phyloP scores from a whole-genome alignment of 2,888 invertebrate species.

The Stenurella melanura region DNA sequence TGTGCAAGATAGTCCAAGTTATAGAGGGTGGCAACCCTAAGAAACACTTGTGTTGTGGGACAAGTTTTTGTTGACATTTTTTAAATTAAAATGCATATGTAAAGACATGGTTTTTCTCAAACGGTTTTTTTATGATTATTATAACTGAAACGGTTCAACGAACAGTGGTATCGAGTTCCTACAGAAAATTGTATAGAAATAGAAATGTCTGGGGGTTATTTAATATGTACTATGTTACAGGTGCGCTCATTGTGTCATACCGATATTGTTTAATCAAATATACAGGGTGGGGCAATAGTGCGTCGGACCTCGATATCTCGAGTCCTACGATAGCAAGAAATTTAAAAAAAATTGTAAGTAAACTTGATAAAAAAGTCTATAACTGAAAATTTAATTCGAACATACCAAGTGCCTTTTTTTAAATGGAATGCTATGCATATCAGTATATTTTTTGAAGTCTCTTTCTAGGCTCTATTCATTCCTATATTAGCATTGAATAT shows the following conservation, averaged over 20 bases:
- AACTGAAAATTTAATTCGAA: too few relatives aligned
- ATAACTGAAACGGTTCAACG: slow-evolving; percentile 21
- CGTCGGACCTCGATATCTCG: too few relatives aligned
- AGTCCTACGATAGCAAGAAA: too few relatives aligned
- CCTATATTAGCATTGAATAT: too few relatives aligned
- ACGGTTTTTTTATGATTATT: slow-evolving; percentile 26
- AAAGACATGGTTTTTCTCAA: slow-evolving; percentile 8
- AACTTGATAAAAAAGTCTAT: too few relatives aligned
- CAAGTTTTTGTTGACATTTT: slow-evolving; percentile 54
- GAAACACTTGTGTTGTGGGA: slow-evolving; percentile 63
- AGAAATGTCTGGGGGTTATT: slow-evolving; percentile 7
- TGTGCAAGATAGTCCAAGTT: slow-evolving; percentile 62
- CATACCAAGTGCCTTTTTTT: too few relatives aligned
- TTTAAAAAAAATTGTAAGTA: too few relatives aligned
- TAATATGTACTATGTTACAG: background rate
- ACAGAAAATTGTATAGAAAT: background rate
- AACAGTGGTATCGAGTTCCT: slow-evolving; percentile 27
- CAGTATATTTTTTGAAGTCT: too few relatives aligned
- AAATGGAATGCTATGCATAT: too few relatives aligned
- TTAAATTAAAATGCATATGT: slow-evolving; percentile 42
- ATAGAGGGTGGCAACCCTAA: slow-evolving; percentile 65
- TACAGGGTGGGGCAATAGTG: too few relatives aligned
- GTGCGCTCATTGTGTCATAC: background rate
- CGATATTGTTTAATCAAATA: too few relatives aligned
- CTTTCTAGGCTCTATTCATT: too few relatives aligned